Evolutionary conservation across 2,888 invertebrate species (phyloP).

Genomic region (Caenorhabditis sp.): DNA sequence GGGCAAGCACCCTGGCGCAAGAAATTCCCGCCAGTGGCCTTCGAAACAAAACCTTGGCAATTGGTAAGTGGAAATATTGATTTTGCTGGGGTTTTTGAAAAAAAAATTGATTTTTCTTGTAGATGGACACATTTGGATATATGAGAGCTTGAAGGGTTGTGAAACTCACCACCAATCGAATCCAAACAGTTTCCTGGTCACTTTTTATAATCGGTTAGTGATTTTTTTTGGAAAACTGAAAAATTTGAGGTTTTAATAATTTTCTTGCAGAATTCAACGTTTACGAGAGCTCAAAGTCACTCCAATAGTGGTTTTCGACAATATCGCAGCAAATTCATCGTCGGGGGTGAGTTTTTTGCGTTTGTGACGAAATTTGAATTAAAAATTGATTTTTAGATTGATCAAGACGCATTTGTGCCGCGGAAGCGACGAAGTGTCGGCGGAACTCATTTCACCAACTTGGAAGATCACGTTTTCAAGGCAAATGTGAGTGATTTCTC

Average conservation of each 20-base stretch:
- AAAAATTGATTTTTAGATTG: constrained; percentile 16
- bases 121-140: constrained; percentile 75
- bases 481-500: constrained; percentile 8
- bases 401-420: constrained; percentile 29
- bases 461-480: constrained; percentile 20
- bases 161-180: constrained; percentile 47
- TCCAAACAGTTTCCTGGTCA: constrained; percentile 57
- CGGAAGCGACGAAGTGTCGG: constrained; percentile 37
- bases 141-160: constrained; percentile 60
- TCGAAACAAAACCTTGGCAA: constrained; percentile 63
- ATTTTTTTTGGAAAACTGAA: background rate
- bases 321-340: background rate
- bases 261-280: constrained; percentile 52
- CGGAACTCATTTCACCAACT: constrained; percentile 12
- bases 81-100: constrained; percentile 1
- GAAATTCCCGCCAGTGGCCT: constrained; percentile 52
- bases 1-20: constrained; percentile 49
- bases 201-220: constrained; percentile 63
- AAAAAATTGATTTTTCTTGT: background rate
- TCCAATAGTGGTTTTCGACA: constrained; percentile 68
- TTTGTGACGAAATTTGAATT: background rate
- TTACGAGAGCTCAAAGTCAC: constrained; percentile 56
- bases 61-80: constrained; percentile 62
- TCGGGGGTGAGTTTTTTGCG: background rate
- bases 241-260: background rate